Conservation (phyloP, 1,140 invertebrate genomes). For the Adoxophyes honmai region DNA sequence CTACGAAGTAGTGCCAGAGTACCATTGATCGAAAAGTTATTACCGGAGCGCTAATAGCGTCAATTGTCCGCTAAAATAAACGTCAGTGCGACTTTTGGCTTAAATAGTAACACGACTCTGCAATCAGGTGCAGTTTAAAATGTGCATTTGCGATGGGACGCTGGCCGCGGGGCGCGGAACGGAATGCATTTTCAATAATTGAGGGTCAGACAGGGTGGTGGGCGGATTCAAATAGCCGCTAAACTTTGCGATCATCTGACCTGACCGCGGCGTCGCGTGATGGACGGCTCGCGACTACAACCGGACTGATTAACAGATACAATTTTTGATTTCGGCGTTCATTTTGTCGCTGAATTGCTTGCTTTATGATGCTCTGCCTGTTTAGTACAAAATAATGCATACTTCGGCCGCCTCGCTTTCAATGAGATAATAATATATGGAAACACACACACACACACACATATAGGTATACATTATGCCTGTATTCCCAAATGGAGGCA, state of each 20-base stretch:
- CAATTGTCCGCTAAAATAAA: conserved; percentile 54
- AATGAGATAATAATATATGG: too few species aligned
- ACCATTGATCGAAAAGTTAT: conserved; percentile 17
- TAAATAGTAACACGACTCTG: conserved; percentile 65
- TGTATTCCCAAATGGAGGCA: too few species aligned
- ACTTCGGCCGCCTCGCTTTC: too few species aligned
- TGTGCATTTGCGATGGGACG: conserved; percentile 72
- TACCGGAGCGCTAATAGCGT: conserved; percentile 29
- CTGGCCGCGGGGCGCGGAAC: conserved; percentile 60
- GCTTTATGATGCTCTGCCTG: too few species aligned
- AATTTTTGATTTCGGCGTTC: too few species aligned
- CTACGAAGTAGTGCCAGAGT: too few species aligned
- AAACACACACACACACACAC: too few species aligned
- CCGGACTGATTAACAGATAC: too few species aligned
- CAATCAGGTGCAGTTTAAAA: conserved; percentile 75
- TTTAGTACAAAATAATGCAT: too few species aligned
- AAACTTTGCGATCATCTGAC: conserved; percentile 58
- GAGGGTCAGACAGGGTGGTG: conserved; percentile 70
- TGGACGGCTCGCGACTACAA: not conserved
- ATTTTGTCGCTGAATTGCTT: too few species aligned
- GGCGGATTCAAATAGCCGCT: conserved; percentile 63
- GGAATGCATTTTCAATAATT: conserved; percentile 76
- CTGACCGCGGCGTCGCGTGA: conserved; percentile 24
- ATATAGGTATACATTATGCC: too few species aligned
- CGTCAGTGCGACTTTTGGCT: conserved; percentile 61